Conservation (phyloP, 2,888 invertebrate species). For the Desoria tigrina region DNA sequence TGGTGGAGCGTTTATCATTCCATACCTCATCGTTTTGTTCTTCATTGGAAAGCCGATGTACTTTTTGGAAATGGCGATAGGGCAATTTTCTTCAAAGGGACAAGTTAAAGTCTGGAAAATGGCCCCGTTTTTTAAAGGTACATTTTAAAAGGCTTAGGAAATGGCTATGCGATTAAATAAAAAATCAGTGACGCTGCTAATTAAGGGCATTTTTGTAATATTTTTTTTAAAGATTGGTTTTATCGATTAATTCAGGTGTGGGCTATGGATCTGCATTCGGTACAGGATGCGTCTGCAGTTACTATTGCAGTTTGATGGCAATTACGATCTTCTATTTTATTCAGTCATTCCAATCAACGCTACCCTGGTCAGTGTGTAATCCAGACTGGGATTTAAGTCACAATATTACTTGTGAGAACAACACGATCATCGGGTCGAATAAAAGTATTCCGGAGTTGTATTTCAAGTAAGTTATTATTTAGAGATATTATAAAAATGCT, state of each 20-base stretch:
- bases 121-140: conserved; percentile 76
- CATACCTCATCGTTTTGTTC: conserved; percentile 63
- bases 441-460: conserved; percentile 58
- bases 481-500: neutral
- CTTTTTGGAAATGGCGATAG: conserved; percentile 77
- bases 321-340: conserved; percentile 64
- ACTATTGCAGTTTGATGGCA: conserved; percentile 60
- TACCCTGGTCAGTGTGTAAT: conserved; percentile 73
- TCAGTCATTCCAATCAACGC: conserved; percentile 67
- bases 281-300: conserved; percentile 67
- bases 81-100: conserved; percentile 80
- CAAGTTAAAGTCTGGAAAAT: conserved; percentile 73
- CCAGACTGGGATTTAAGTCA: conserved; percentile 61
- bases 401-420: conserved; percentile 55
- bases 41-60: conserved; percentile 77
- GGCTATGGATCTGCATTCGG: conserved; percentile 60
- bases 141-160: neutral
- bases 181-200: neutral
- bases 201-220: neutral
- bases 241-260: conserved; percentile 54
- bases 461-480: conserved; percentile 58
- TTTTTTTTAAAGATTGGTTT: neutral
- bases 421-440: conserved; percentile 55
- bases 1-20: conserved; percentile 67
- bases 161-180: neutral